phyloP scores from a whole-genome alignment of 2,113 vertebrate species.

The Grallaria varia region DNA sequence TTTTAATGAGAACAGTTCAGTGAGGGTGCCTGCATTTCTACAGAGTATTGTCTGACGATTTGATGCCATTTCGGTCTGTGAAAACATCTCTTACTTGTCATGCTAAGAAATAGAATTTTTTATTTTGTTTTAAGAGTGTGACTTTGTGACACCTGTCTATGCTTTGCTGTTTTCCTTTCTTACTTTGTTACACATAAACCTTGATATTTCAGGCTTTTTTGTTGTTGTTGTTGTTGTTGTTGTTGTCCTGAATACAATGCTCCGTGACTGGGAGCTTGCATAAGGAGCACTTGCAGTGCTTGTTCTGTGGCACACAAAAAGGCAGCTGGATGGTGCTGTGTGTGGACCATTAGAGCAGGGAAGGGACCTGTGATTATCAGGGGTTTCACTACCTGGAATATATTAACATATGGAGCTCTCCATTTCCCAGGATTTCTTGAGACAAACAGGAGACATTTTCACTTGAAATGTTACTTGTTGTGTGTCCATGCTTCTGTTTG shows the following conservation, averaged over 20 bases:
- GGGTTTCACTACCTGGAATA: not conserved
- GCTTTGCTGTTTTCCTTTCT: not conserved
- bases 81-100: not conserved
- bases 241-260: not conserved
- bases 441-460: not conserved
- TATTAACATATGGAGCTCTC: not conserved
- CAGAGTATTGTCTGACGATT: constrained; percentile 25
- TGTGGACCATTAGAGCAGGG: not conserved
- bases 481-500: not conserved
- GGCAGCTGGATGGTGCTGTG: not conserved
- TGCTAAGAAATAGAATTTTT: not conserved
- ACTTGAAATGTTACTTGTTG: not conserved
- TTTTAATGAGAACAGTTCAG: constrained; percentile 62
- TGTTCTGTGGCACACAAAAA: not conserved
- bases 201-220: not conserved
- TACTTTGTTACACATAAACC: not conserved
- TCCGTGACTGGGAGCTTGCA: not conserved
- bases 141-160: not conserved
- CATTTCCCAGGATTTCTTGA: not conserved
- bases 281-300: not conserved
- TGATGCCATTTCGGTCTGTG: not conserved
- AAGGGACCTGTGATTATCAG: not conserved
- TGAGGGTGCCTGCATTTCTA: constrained; percentile 23
- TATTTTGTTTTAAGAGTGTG: not conserved
- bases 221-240: too few species aligned